Evolutionary conservation across 2,888 invertebrate species (phyloP).

Genomic region (Epinotia brunnichana): DNA sequence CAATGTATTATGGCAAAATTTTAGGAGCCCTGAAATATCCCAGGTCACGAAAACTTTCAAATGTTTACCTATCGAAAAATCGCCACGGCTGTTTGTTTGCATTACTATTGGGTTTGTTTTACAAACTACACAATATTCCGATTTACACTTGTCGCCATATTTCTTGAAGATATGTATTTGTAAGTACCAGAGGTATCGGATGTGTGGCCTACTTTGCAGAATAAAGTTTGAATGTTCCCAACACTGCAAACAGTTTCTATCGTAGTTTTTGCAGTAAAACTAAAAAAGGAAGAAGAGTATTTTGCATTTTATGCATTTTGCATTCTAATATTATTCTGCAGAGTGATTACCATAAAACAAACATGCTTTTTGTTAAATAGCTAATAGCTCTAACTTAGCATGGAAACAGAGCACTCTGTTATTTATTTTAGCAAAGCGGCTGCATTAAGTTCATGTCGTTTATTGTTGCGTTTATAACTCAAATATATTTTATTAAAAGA

Average conservation of each 20-base stretch:
- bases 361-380: slow-evolving; percentile 17
- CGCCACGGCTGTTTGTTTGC: too few relatives aligned
- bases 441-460: neutral
- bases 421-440: neutral
- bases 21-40: too few relatives aligned
- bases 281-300: slow-evolving; percentile 10
- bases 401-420: slow-evolving; percentile 1
- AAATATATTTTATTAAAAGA: neutral
- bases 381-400: slow-evolving; percentile 19
- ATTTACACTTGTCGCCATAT: neutral
- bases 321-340: slow-evolving; percentile 13
- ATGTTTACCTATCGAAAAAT: too few relatives aligned
- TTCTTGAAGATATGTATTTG: neutral
- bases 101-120: neutral
- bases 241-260: slow-evolving; percentile 10
- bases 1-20: neutral
- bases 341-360: slow-evolving; percentile 25
- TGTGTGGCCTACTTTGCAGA: slow-evolving; percentile 24
- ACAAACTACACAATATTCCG: neutral
- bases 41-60: too few relatives aligned
- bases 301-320: slow-evolving; percentile 11
- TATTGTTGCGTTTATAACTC: neutral
- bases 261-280: slow-evolving; percentile 3
- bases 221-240: slow-evolving; percentile 16
- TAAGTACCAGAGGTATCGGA: slow-evolving; percentile 1